A percentile compares a stretch with the other conserved stretches of the same genome.
These are phyloP conservation scores for Anthoptus insignis DNA, from an alignment of 2,888 invertebrate genomes.

Conservation along the genomic window DNA sequence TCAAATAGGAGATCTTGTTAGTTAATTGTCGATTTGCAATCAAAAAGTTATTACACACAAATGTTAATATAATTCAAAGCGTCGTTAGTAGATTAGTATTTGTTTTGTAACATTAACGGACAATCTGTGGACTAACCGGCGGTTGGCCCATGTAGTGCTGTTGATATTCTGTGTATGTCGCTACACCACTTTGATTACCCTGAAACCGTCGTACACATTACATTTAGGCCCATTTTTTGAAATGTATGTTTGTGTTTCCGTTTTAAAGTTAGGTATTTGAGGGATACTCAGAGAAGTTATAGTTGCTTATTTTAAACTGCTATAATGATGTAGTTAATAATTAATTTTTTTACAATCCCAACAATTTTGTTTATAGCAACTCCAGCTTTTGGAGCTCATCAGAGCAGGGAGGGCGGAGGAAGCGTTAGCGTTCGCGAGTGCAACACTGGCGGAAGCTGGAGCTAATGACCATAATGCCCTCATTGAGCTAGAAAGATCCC, in stretches of 20 bases:
- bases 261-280: too few species aligned
- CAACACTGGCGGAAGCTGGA: slow-evolving; percentile 96
- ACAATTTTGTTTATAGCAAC: too few species aligned
- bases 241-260: too few species aligned
- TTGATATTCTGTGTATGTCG: slow-evolving; percentile 73
- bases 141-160: slow-evolving; percentile 77
- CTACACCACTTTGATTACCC: slow-evolving; percentile 79
- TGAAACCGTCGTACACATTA: slow-evolving; percentile 45
- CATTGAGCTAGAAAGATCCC: slow-evolving; percentile 95
- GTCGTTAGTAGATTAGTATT: neutral
- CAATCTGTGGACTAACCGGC: slow-evolving; percentile 56
- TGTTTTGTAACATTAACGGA: neutral
- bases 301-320: too few species aligned
- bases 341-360: too few species aligned
- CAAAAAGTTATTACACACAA: too few species aligned
- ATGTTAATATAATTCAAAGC: slow-evolving; percentile 2
- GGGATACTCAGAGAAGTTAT: too few species aligned
- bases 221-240: too few species aligned
- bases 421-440: slow-evolving; percentile 96
- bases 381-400: slow-evolving; percentile 96
- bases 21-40: too few species aligned
- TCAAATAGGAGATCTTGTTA: too few species aligned
- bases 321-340: too few species aligned
- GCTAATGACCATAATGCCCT: slow-evolving; percentile 92
- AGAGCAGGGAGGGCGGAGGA: slow-evolving; percentile 95